Evolutionary conservation across 2,797 vertebrate species (phyloP).

Genomic region (Chromis chromis): DNA sequence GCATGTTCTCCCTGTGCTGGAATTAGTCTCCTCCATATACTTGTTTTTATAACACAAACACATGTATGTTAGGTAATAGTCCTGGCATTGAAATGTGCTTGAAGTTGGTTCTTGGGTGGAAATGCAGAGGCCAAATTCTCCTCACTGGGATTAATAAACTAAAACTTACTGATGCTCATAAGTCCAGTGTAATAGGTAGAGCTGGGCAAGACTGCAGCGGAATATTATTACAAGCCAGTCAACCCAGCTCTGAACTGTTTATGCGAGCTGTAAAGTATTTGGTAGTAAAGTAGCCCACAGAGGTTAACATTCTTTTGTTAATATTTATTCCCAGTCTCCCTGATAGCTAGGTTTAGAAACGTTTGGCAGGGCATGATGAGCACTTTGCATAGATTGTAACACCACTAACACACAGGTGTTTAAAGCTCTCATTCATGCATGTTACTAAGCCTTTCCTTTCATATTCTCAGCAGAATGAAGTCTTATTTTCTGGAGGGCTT

Average conservation of each 20-base stretch:
- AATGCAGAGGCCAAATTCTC: conserved; percentile 8
- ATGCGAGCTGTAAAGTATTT: conserved; percentile 32
- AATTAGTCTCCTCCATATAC: conserved; percentile 7
- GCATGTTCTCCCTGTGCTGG: conserved; percentile 33
- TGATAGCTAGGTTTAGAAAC: conserved; percentile 26
- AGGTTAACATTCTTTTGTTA: background rate
- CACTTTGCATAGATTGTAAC: conserved; percentile 31
- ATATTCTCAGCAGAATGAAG: conserved; percentile 39
- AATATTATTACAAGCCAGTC: conserved; percentile 23
- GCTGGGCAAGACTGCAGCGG: background rate
- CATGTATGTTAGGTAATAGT: conserved; percentile 40
- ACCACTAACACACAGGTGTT: conserved; percentile 48
- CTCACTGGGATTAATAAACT: conserved; percentile 28
- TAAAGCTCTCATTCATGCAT: conserved; percentile 59
- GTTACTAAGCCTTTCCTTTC: conserved; percentile 48
- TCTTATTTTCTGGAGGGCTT: conserved; percentile 51
- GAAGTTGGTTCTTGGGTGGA: background rate
- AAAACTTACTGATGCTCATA: background rate
- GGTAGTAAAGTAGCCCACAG: conserved; percentile 5
- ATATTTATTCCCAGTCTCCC: conserved; percentile 18
- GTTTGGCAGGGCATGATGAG: conserved; percentile 1
- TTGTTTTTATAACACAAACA: conserved; percentile 5
- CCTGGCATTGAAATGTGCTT: conserved; percentile 10
- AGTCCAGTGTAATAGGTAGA: conserved; percentile 2
- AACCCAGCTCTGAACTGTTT: conserved; percentile 16